Evolutionary conservation across 2,113 vertebrate genomes (phyloP).

Genomic region (Dipodomys spectabilis): DNA sequence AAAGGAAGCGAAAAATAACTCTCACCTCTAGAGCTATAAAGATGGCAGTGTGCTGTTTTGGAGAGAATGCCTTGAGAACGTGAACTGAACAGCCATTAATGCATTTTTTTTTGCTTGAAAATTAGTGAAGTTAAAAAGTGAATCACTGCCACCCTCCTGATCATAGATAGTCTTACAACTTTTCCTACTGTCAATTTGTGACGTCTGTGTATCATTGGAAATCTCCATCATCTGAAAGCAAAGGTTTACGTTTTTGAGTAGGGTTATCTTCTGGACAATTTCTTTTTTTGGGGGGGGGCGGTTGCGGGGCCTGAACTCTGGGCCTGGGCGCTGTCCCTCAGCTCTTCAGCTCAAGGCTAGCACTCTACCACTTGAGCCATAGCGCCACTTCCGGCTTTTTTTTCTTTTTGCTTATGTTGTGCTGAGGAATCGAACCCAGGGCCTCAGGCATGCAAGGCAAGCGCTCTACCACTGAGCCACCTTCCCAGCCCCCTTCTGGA

Average conservation of each 20-base stretch:
- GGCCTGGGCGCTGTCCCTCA: no score
- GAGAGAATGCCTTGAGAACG: not conserved
- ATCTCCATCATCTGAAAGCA: not conserved
- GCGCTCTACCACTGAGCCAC: no score
- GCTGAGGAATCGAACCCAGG: no score
- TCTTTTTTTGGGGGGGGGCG: no score
- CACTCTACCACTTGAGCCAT: no score
- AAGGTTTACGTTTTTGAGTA: not conserved
- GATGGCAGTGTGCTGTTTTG: not conserved
- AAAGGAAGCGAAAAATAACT: constrained; percentile 26
- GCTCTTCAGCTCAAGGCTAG: no score
- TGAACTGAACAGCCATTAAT: not conserved
- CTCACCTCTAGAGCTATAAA: not conserved
- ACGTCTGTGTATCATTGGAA: not conserved
- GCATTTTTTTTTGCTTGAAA: not conserved
- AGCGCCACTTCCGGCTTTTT: no score
- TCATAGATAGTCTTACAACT: not conserved
- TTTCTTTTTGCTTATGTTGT: no score
- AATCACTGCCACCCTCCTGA: not conserved
- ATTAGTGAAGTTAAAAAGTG: not conserved
- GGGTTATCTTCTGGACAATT: not conserved
- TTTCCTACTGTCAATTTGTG: not conserved
- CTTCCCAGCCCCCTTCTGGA: not conserved
- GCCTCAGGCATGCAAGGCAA: no score
- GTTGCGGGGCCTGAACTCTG: no score